Evolutionary conservation across 1,140 invertebrate species (phyloP).

Genomic region (Hycleus phaleratus): DNA sequence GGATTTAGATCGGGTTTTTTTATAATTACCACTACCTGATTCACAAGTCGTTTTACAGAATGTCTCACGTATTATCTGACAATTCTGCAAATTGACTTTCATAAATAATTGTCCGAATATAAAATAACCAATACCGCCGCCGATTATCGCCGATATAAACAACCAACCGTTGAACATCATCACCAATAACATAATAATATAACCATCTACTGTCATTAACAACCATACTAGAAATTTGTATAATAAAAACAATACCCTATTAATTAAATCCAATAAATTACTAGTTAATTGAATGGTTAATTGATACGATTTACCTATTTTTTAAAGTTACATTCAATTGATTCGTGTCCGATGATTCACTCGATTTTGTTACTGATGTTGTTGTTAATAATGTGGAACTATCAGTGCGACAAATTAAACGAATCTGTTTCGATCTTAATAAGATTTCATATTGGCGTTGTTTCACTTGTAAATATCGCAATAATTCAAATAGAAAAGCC

Average conservation of each 20-base stretch:
- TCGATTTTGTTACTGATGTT: slow-evolving; percentile 16
- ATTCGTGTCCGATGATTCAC: slow-evolving; percentile 12
- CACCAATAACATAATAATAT: slow-evolving; percentile 81
- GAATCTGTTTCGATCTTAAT: slow-evolving; percentile 33
- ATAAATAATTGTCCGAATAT: slow-evolving; percentile 41
- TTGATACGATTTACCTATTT: slow-evolving; percentile 21
- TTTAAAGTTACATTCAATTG: slow-evolving; percentile 29
- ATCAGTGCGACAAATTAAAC: slow-evolving; percentile 33
- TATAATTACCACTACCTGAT: too few relatives aligned
- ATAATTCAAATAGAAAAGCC: slow-evolving; percentile 36
- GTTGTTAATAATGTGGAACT: slow-evolving; percentile 26
- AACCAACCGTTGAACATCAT: slow-evolving; percentile 87
- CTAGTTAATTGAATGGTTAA: not conserved
- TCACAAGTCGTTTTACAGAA: slow-evolving; percentile 35
- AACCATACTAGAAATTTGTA: not conserved
- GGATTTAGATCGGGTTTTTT: too few relatives aligned
- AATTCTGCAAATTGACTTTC: slow-evolving; percentile 41
- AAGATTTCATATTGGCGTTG: slow-evolving; percentile 34
- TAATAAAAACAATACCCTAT: not conserved
- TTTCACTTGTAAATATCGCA: slow-evolving; percentile 38
- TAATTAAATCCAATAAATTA: slow-evolving; percentile 1
- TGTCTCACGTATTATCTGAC: slow-evolving; percentile 35
- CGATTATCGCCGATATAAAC: slow-evolving; percentile 63
- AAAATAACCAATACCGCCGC: slow-evolving; percentile 67
- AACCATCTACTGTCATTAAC: slow-evolving; percentile 43